phyloP scores from a whole-genome alignment of 2,797 vertebrate species.

The Xiphorhynchus erythropygius region DNA sequence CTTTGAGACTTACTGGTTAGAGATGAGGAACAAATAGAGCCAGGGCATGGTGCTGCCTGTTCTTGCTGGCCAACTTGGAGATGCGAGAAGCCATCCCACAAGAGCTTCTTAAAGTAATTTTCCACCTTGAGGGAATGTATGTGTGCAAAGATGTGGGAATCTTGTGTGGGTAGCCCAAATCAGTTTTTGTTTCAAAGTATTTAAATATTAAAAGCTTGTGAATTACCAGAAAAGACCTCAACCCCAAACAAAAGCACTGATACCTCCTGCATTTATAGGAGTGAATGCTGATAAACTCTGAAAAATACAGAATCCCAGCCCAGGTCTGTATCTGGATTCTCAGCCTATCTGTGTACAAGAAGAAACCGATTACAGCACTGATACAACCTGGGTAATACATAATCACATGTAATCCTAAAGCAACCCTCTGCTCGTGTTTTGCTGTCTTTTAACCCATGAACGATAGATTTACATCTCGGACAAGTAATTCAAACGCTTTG shows the following conservation, averaged over 20 bases:
- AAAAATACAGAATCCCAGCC: background rate
- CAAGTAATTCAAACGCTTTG: background rate
- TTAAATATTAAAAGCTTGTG: background rate
- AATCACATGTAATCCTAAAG: conserved; percentile 63
- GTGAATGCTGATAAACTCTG: background rate
- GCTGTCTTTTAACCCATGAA: background rate
- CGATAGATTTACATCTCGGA: background rate
- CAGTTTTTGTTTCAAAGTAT: background rate
- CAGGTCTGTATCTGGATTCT: background rate
- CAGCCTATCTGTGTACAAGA: background rate
- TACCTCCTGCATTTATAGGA: background rate
- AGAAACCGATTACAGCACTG: conserved; percentile 36
- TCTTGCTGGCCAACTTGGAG: background rate
- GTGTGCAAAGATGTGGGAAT: background rate
- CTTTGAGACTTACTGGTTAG: background rate
- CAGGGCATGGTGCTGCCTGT: background rate
- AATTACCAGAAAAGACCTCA: background rate
- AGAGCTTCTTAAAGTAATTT: background rate
- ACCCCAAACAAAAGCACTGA: background rate
- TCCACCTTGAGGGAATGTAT: background rate
- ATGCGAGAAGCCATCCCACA: background rate
- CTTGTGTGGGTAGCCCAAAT: background rate
- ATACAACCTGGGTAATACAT: conserved; percentile 23
- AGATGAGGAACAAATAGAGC: background rate
- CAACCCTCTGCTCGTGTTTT: background rate